These are phyloP conservation scores for Metridium senile DNA, from an alignment of 92 coral and sea anemone genomes.

Conservation along the genomic window DNA sequence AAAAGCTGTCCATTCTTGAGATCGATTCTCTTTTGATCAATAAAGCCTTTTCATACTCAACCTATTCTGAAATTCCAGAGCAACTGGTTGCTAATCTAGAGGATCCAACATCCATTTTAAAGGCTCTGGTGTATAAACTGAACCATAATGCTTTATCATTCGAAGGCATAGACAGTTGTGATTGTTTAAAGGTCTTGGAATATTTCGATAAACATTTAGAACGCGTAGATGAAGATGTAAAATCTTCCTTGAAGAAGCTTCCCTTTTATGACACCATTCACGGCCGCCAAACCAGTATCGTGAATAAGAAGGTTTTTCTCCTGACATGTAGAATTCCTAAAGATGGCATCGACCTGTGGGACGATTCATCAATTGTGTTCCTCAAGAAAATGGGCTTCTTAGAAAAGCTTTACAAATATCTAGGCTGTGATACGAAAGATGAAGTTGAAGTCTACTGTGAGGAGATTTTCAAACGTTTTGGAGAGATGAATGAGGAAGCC, in stretches of 20 bases:
- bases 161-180: not conserved
- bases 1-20: slow-evolving; percentile 43
- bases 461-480: slow-evolving; percentile 41
- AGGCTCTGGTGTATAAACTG: slow-evolving; percentile 39
- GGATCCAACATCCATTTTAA: slow-evolving; percentile 40
- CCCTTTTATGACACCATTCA: slow-evolving; percentile 54
- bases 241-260: slow-evolving; percentile 29
- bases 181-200: slow-evolving; percentile 27
- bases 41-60: not conserved
- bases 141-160: not conserved
- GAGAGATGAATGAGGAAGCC: slow-evolving; percentile 9
- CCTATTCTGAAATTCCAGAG: slow-evolving; percentile 12
- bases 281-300: slow-evolving; percentile 32
- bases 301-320: slow-evolving; percentile 4
- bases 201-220: slow-evolving; percentile 41
- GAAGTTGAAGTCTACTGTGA: slow-evolving; percentile 60
- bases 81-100: slow-evolving; percentile 47
- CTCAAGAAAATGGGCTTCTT: slow-evolving; percentile 7
- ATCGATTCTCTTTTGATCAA: slow-evolving; percentile 25
- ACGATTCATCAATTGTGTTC: slow-evolving; percentile 29
- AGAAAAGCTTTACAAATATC: slow-evolving; percentile 32
- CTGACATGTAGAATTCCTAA: slow-evolving; percentile 33
- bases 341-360: slow-evolving; percentile 36
- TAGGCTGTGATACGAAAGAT: slow-evolving; percentile 40
- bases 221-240: not conserved